Base-by-base conservation (phyloP, 2,888 invertebrate species). In the Aromia moschata region DNA sequence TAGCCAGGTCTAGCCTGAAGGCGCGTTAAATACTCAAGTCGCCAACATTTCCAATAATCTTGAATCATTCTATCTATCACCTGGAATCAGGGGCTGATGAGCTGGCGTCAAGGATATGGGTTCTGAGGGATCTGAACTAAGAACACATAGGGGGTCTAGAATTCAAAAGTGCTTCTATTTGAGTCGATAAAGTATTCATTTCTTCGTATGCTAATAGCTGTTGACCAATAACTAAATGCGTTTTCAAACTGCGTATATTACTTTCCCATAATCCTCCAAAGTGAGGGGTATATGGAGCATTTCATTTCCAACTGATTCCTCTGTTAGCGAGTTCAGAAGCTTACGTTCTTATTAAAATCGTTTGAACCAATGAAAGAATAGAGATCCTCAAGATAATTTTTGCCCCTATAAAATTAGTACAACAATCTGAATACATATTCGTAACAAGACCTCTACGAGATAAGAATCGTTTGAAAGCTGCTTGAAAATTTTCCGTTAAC, bases 401-500 rank as follows among this genome's bases (percentile, higher is more conserved):
- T n/a, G n/a, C n/a, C 25, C 25, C 4, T n/a, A n/a, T n/a, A n/a
- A n/a, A n/a, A n/a, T n/a, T n/a, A n/a, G n/a, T n/a, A n/a, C n/a
- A n/a, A n/a, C 25, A 25, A 25, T 25, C 25, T 4, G 25, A 25
- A 25, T 25, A 25, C 25, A 25, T 25, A 25, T 25, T 25, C 25
- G 25, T 25, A 25, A 25, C 25, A 10, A 37, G 53, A 54, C 58
- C 58, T n/a, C 58, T 30, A 16, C 53, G 36, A 18, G 53, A 31
- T n/a, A 25, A 56, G 11, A 49, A 59, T 40, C 56, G 14, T 40
- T 59, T 59, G 41, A 59, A 56, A 1, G 58, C 53, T 16, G 25
- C 17, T 11, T 45, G 10, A 56, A 59, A 59, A 40, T 40, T 15
- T 2, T 55, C 25, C 10, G 57, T 41, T 5, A 41, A 49, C 14